Base-by-base conservation (phyloP, 2,888 invertebrate genomes). In the Therioaphis trifolii region DNA sequence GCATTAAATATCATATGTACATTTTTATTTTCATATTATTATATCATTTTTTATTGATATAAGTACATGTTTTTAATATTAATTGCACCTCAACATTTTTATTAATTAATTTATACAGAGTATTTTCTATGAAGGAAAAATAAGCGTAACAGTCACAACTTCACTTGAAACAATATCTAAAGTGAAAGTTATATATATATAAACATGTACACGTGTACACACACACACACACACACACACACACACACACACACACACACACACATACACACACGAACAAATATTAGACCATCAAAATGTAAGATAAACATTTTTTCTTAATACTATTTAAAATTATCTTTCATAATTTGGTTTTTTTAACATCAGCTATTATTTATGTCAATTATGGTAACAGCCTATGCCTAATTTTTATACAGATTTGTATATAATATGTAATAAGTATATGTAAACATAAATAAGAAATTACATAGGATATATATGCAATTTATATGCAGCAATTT, bases 41-140 rank as follows among this genome's bases (percentile, higher is more conserved):
- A 58, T 18, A 71, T 71, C 27, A 52, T 49, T 46, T 71, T 46
- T 27, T 66, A 66, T 49, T 24, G 18, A 80, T 49, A 58, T n/a
- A 71, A 24, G 74, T 29, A 74, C 35, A 63, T 72, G 24, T 68
- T 21, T 58, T 40, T 74, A 24, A 29, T 11, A 63, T 58, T 74
- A 82, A 72, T 82, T 74, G 82, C 82, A 82, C 82, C 72, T 72
- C 40, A 82, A 74, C 14, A 72, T 72, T 24, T 78, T 43, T 11
- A 82, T 52, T 63, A 82, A 63, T 74, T 74, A 58, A 71, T 80
- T 82, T 82, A 82, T 82, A 82, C 82, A 82, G 82, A 82, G 82
- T 82, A 82, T 82, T 74, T 63, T 82, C 82, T 82, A 82, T 82
- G 63, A 82, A 82, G 74, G 71, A 72, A 82, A 82, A 82, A 82